These are phyloP conservation scores for Anhinga anhinga DNA, from an alignment of 2,113 vertebrate genomes.

Conservation along the genomic window DNA sequence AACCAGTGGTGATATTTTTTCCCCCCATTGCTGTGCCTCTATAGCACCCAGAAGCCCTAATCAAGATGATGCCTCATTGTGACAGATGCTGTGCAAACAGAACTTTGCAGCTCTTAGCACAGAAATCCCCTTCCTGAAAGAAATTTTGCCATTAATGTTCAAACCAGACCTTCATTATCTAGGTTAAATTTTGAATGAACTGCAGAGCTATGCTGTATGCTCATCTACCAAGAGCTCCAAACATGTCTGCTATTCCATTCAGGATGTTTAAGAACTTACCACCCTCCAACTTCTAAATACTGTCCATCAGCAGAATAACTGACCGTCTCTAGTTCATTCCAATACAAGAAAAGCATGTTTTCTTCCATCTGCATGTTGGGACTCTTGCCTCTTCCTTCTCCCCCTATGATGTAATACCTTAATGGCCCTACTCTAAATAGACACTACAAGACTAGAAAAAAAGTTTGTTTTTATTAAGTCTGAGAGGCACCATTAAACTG, in stretches of 20 bases:
- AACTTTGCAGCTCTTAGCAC: background rate
- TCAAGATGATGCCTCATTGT: background rate
- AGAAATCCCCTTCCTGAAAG: background rate
- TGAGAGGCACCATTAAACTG: background rate
- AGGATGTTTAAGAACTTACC: background rate
- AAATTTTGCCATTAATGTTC: background rate
- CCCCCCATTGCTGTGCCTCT: background rate
- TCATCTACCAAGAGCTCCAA: background rate
- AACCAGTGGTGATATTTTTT: background rate
- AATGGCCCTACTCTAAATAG: background rate
- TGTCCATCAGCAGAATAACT: background rate
- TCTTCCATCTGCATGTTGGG: background rate
- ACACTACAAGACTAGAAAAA: background rate
- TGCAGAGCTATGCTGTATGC: background rate
- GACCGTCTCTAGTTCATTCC: background rate
- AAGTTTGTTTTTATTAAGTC: background rate
- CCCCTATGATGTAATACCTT: background rate
- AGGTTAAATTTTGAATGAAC: background rate
- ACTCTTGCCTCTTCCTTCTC: background rate
- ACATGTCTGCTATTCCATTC: background rate
- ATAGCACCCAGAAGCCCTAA: background rate
- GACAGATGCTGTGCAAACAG: background rate
- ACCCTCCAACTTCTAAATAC: background rate
- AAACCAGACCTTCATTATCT: background rate
- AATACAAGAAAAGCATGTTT: background rate